Evolutionary conservation across 2,797 vertebrate genomes (phyloP), one percentile per base, ranked within the genome.

Genomic region (Cheirogaleus major): DNA sequence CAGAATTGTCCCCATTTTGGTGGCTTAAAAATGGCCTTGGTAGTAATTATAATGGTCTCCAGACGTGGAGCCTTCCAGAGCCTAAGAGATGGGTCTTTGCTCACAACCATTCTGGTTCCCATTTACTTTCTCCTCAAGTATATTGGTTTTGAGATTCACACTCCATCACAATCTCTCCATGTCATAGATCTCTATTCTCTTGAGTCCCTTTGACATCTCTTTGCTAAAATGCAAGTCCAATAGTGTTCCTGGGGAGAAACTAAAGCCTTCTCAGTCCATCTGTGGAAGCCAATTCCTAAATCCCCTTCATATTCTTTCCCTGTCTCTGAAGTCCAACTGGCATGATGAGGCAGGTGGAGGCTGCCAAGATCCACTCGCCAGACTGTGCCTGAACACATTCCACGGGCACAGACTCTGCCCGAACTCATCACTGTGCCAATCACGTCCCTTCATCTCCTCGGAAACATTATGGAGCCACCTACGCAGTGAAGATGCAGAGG

Each of bases 261-360:
- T 52, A 23, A 69, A 78, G 41, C 8, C 32, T 93, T 45, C 11
- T 48, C 7, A 7, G 38, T 38, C 6, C 32, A n/a, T 11, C 70
- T 25, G 4, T 79, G 11, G 69, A 85, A 41, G 18, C 41, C 69
- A 57, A 0, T 41, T 73, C 27, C 80, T 63, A 86, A 65, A 41
- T 81, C 25, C 7, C 48, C 43, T 52, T 72, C 13, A 4, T 6
- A 15, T n/a, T 45, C 20, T 7, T 55, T 83, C 8, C 30, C 55
- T 4, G 61, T 61, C 81, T 50, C 43, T 75, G 61, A 61, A 61
- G 48, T 45, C 79, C 67, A 85, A 30, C 65, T 65, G 70, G 63
- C 70, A 57, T 4, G 41, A 73, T 0, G 0, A 50, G 25, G 38
- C 15, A 30, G 55, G 35, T 7, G 4, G 35, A 11, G 8, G 43